Evolutionary conservation across 2,888 invertebrate genomes (phyloP).

Genomic region (Cephus rjabovi): DNA sequence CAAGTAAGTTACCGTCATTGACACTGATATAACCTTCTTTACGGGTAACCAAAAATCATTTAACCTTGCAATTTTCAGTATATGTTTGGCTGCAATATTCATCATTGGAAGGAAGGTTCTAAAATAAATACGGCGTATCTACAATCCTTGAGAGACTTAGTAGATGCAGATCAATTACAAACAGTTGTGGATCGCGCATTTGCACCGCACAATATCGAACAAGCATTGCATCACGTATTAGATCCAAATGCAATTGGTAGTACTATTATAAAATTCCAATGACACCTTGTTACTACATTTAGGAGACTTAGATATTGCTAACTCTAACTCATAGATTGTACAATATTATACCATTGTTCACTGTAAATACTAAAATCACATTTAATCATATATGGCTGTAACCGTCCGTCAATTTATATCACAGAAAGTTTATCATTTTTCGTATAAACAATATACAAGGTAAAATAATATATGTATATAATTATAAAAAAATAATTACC

Average conservation of each 20-base stretch:
- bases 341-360: background rate
- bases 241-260: conserved; percentile 67
- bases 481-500: background rate
- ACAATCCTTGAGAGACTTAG: conserved; percentile 65
- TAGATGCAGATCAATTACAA: conserved; percentile 70
- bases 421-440: background rate
- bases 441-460: background rate
- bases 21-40: background rate
- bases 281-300: conserved; percentile 25
- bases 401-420: background rate
- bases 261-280: conserved; percentile 68
- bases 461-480: background rate
- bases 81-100: conserved; percentile 56
- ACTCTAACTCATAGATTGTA: background rate
- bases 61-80: conserved; percentile 49
- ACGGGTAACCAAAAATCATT: background rate
- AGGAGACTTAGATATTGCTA: background rate
- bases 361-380: background rate
- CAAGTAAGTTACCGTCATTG: conserved; percentile 58
- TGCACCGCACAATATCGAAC: conserved; percentile 66
- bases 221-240: conserved; percentile 66
- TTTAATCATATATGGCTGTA: background rate
- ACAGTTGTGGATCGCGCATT: conserved; percentile 72
- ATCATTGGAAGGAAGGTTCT: conserved; percentile 59
- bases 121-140: conserved; percentile 56